Evolutionary conservation across 35 echinoderm and acorn worm genomes (phyloP), one percentile per base, ranked within the genome.

Genomic region (Lytechinus variegatus): DNA sequence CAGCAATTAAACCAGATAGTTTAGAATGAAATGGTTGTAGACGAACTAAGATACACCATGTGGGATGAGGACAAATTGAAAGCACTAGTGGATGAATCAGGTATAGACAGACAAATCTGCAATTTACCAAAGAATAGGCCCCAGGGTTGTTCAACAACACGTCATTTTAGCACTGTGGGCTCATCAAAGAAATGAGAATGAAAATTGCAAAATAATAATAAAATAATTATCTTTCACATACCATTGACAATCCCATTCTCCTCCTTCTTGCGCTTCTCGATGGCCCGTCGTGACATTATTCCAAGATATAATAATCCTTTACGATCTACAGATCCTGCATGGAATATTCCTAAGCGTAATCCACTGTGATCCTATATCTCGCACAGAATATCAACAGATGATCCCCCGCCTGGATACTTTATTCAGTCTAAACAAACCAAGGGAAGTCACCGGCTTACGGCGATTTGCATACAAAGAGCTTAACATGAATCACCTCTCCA

Each of bases 391-490:
- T 79, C 4, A n/a, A 79, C 66, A 24, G n/a, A 79, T 79, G 66
- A 79, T 79, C 16, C 66, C 16, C n/a, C 6, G 16, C 66, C 66
- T 79, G 5, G 16, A 79, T 21, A 51, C 88, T 90, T 12, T 19
- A n/a, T 54, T 90, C 27, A 52, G 10, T 33, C 27, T 19, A 90
- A 90, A 28, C 88, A 90, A 90, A 90, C 66, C 19, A 21, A 54
- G 88, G 88, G 88, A 90, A 90, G 88, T 90, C 88, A 33, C 29
- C 9, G 88, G 88, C 28, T 90, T 54, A 90, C 13, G 9, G 1
- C 29, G 29, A 90, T 90, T 90, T 90, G 88, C 88, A 90, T 90
- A 90, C 88, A 90, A 90, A 90, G 88, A 79, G 66, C 66, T 16
- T 8, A 58, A 79, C 66, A 79, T 79, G 66, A 79, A n/a, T 79